These are phyloP conservation scores for Drosophila picticornis DNA, from an alignment of 2,888 invertebrate species.

Conservation along the genomic window DNA sequence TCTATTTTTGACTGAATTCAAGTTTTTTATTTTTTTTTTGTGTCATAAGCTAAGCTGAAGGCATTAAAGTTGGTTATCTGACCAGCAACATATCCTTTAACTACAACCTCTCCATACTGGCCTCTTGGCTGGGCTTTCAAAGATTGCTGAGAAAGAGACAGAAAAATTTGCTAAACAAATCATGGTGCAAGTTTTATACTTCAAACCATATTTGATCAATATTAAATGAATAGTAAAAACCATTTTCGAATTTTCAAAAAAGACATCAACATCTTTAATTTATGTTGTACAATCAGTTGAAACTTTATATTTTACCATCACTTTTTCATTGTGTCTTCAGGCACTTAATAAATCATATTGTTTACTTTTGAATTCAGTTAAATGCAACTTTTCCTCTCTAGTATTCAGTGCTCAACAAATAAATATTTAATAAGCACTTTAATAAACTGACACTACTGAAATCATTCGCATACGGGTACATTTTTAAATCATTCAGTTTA, in stretches of 20 bases:
- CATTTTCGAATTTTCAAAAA: background rate
- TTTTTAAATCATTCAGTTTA: constrained; percentile 23
- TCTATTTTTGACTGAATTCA: constrained; percentile 17
- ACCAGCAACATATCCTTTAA: constrained; percentile 3
- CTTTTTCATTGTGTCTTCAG: constrained; percentile 2
- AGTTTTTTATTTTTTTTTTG: background rate
- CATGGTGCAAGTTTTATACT: background rate
- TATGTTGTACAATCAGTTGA: background rate
- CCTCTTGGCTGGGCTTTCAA: background rate
- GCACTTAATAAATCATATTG: background rate
- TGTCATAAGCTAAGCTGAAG: constrained; percentile 6
- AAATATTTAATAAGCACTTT: constrained; percentile 23
- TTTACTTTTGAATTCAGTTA: constrained; percentile 35
- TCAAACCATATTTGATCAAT: background rate
- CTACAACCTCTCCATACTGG: background rate
- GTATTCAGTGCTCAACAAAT: background rate
- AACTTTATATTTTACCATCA: background rate
- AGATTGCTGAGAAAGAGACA: background rate
- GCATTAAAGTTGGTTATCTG: constrained; percentile 11
- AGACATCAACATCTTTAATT: background rate
- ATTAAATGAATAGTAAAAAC: background rate
- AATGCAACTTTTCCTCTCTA: background rate
- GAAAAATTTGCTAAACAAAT: too few species aligned
- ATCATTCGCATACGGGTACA: background rate
- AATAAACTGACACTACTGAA: constrained; percentile 1